A percentile compares a stretch with the other conserved stretches of the same genome.
These are phyloP conservation scores for Fabriciana adippe DNA, from an alignment of 2,888 invertebrate genomes.

Conservation along the genomic window DNA sequence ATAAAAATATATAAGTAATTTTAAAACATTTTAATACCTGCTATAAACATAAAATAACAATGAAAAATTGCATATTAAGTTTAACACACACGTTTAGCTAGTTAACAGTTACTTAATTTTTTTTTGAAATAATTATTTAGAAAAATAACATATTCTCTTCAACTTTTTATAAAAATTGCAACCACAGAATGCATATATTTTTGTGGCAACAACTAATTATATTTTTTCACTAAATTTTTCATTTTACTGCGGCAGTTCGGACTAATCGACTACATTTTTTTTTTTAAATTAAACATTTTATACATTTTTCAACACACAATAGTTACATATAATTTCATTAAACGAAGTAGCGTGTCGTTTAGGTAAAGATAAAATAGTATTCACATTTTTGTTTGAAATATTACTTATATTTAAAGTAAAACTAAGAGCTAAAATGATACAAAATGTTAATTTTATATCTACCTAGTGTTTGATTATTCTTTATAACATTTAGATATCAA, in stretches of 20 bases:
- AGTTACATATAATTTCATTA: not conserved
- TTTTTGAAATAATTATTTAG: not conserved
- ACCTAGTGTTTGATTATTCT: too few relatives aligned
- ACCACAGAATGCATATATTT: too few relatives aligned
- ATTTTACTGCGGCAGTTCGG: slow-evolving; percentile 8
- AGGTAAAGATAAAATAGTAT: too few relatives aligned
- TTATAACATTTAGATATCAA: too few relatives aligned
- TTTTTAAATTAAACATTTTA: not conserved
- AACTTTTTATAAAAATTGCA: slow-evolving; percentile 4
- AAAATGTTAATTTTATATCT: too few relatives aligned
- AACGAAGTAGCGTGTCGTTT: not conserved
- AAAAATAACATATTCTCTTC: slow-evolving; percentile 4
- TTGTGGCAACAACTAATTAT: not conserved
- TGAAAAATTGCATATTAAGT: not conserved
- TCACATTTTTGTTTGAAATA: too few relatives aligned
- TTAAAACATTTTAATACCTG: too few relatives aligned
- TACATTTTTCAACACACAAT: not conserved
- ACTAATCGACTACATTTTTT: slow-evolving; percentile 14
- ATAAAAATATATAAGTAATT: too few relatives aligned
- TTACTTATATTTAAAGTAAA: too few relatives aligned
- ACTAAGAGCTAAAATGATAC: too few relatives aligned
- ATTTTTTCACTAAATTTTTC: slow-evolving; percentile 6
- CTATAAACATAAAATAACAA: not conserved
- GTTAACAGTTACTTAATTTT: not conserved
- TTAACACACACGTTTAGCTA: slow-evolving; percentile 1